Evolutionary conservation across 2,113 vertebrate genomes (phyloP).

Genomic region (Drymodes brunneopygia): DNA sequence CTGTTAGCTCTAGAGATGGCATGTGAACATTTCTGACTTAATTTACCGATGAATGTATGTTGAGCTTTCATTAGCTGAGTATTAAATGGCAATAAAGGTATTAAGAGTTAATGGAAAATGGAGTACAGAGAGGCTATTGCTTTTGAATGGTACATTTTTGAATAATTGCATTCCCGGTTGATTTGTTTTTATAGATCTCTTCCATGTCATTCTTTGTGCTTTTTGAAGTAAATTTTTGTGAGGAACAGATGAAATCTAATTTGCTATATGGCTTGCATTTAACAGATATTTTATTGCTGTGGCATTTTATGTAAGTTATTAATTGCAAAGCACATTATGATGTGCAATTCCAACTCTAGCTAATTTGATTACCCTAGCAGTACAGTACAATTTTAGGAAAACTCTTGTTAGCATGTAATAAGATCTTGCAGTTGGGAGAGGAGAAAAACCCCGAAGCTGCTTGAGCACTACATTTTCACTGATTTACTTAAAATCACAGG

Average conservation of each 20-base stretch:
- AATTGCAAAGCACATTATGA: conserved; percentile 48
- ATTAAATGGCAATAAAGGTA: conserved; percentile 61
- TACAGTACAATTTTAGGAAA: conserved; percentile 23
- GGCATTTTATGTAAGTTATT: conserved; percentile 54
- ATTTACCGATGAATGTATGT: conserved; percentile 50
- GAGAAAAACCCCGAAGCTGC: not conserved
- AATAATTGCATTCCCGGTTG: conserved; percentile 57
- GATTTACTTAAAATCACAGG: not conserved
- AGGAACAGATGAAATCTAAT: conserved; percentile 47
- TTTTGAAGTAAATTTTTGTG: conserved; percentile 32
- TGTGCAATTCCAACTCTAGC: conserved; percentile 37
- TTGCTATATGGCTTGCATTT: conserved; percentile 48
- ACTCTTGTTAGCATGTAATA: conserved; percentile 14
- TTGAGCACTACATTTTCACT: not conserved
- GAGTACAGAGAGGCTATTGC: conserved; percentile 44
- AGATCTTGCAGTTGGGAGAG: not conserved
- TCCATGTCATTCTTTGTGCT: conserved; percentile 18
- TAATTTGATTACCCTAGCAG: conserved; percentile 60
- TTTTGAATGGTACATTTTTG: conserved; percentile 53
- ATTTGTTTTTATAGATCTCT: conserved; percentile 66
- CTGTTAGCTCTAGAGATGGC: not conserved
- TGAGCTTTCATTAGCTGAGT: conserved; percentile 46
- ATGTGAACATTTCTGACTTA: conserved; percentile 30
- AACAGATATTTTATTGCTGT: conserved; percentile 46
- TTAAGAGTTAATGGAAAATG: conserved; percentile 65